Conservation (phyloP, 2,113 vertebrate species). For the Oreochromis tanganicae region DNA sequence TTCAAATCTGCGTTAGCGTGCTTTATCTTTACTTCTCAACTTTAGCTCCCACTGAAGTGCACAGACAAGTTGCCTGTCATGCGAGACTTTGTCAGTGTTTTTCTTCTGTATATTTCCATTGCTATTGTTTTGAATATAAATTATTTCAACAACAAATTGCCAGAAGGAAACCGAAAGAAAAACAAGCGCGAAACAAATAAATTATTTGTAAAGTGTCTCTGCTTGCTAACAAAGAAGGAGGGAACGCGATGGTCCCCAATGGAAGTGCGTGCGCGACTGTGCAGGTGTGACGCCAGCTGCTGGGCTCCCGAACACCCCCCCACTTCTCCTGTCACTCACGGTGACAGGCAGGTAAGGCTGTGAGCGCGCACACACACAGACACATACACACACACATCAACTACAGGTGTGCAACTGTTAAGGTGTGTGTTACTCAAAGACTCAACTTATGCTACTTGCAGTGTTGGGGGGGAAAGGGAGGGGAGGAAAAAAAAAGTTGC, state of each 20-base stretch:
- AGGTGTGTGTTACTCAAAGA: conserved; percentile 32
- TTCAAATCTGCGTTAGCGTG: conserved; percentile 1
- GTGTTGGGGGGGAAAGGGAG: not conserved
- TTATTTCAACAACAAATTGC: conserved; percentile 43
- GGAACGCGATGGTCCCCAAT: conserved; percentile 8
- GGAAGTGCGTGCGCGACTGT: conserved; percentile 44
- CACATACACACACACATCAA: conserved; percentile 30
- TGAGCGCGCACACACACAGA: not conserved
- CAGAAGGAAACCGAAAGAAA: conserved; percentile 31
- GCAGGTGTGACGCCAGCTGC: conserved; percentile 70
- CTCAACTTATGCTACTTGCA: conserved; percentile 20
- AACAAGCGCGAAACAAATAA: conserved; percentile 47
- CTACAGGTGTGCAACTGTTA: conserved; percentile 24
- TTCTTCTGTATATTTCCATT: not conserved
- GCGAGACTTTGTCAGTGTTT: not conserved
- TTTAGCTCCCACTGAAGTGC: not conserved
- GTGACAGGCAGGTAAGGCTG: conserved; percentile 29
- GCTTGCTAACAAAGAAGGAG: conserved; percentile 30
- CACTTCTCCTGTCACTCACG: conserved; percentile 62
- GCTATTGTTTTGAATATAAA: conserved; percentile 25
- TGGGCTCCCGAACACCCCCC: conserved; percentile 35
- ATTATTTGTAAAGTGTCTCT: conserved; percentile 55
- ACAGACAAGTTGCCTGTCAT: not conserved
- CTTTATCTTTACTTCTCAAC: conserved; percentile 6
- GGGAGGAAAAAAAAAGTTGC: not conserved